phyloP scores from a whole-genome alignment of 2,797 vertebrate genomes.

The Chelon labrosus region DNA sequence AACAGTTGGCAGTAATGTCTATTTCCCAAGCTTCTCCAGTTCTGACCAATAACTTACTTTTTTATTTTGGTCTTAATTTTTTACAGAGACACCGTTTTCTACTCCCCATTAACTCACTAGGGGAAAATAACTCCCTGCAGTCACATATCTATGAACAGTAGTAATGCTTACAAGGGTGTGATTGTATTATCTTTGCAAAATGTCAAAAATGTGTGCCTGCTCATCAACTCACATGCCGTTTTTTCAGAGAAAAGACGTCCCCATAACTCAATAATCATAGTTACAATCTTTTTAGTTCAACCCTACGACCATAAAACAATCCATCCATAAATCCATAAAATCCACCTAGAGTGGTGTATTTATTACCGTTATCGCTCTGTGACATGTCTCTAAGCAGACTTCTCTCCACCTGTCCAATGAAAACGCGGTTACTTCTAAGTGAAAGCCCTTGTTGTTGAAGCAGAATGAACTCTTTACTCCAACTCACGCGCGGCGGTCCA shows the following conservation, averaged over 20 bases:
- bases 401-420: slow-evolving; percentile 3
- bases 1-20: slow-evolving; percentile 31
- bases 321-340: too few species aligned
- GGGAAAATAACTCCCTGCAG: slow-evolving; percentile 9
- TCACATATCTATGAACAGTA: slow-evolving; percentile 7
- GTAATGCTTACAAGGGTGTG: background rate
- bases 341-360: background rate
- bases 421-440: background rate
- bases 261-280: too few species aligned
- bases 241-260: background rate
- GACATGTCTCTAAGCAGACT: background rate
- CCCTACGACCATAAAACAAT: too few species aligned
- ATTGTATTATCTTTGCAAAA: slow-evolving; percentile 12
- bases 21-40: slow-evolving; percentile 27
- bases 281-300: too few species aligned
- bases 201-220: slow-evolving; percentile 15
- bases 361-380: slow-evolving; percentile 1
- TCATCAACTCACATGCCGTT: background rate
- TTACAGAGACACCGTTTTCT: slow-evolving; percentile 17
- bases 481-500: slow-evolving; percentile 1
- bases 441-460: slow-evolving; percentile 8
- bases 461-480: slow-evolving; percentile 3
- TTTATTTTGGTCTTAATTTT: background rate
- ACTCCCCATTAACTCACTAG: background rate
- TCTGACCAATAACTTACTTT: slow-evolving; percentile 41